A percentile compares a stretch with the other conserved stretches of the same genome.
These are phyloP conservation scores for Bruchidius siliquastri DNA, from an alignment of 2,888 invertebrate genomes.

Conservation along the genomic window DNA sequence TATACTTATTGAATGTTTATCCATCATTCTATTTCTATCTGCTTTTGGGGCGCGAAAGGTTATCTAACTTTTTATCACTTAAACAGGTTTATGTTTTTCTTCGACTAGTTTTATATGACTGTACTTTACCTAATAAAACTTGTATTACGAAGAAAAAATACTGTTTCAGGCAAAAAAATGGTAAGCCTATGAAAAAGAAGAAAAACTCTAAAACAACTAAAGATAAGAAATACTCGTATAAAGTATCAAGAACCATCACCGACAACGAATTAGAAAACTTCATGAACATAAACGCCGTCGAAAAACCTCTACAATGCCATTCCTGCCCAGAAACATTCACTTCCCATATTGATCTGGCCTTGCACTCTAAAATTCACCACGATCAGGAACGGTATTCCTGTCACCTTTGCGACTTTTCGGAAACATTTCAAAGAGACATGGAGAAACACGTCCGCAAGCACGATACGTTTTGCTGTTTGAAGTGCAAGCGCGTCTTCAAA, in stretches of 20 bases:
- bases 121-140: neutral
- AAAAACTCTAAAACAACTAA: neutral
- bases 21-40: too few relatives aligned
- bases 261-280: conserved; percentile 13
- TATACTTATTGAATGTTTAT: too few relatives aligned
- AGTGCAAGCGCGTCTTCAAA: conserved; percentile 31
- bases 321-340: conserved; percentile 52
- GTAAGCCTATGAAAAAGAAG: neutral
- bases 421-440: conserved; percentile 19
- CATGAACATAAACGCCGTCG: conserved; percentile 16
- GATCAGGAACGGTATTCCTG: conserved; percentile 36
- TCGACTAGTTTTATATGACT: too few relatives aligned
- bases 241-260: neutral
- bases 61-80: too few relatives aligned
- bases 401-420: conserved; percentile 37
- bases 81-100: too few relatives aligned
- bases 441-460: conserved; percentile 34
- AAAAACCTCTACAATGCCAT: conserved; percentile 49
- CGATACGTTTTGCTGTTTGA: conserved; percentile 29
- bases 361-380: conserved; percentile 39
- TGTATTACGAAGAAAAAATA: neutral
- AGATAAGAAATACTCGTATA: neutral
- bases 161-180: neutral
- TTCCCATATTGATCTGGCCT: conserved; percentile 35
- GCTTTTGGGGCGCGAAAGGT: too few relatives aligned